Percentiles rank a stretch among this genome's conserved stretches.
Evolutionary conservation across 2,888 invertebrate species (phyloP).

Genomic region (Troides aeacus): DNA sequence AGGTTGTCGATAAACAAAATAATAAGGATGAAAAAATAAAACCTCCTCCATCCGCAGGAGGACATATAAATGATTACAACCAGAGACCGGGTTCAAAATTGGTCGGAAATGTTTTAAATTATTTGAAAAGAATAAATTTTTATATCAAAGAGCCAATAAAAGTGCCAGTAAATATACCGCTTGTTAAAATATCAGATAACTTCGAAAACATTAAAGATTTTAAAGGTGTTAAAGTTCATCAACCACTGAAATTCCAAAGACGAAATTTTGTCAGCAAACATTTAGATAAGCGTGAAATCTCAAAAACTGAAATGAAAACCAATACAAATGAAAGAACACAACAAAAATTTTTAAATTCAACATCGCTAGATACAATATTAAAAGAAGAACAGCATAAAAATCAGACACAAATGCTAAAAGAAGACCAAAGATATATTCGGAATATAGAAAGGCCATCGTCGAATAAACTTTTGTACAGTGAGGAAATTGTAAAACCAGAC

Average conservation of each 20-base stretch:
- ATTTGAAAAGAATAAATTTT: constrained; percentile 60
- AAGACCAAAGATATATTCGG: constrained; percentile 50
- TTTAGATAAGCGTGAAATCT: constrained; percentile 44
- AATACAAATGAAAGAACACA: neutral
- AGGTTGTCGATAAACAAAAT: constrained; percentile 18
- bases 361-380: constrained; percentile 33
- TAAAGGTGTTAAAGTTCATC: constrained; percentile 50
- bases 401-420: constrained; percentile 34
- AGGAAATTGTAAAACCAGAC: constrained; percentile 34
- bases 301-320: neutral
- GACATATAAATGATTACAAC: constrained; percentile 55
- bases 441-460: constrained; percentile 39
- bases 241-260: constrained; percentile 52
- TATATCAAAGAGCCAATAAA: constrained; percentile 49
- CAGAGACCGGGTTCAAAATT: constrained; percentile 68
- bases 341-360: constrained; percentile 1
- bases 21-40: constrained; percentile 34
- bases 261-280: constrained; percentile 49
- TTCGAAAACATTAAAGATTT: constrained; percentile 64
- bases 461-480: constrained; percentile 35
- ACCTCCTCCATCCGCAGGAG: constrained; percentile 52
- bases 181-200: constrained; percentile 55
- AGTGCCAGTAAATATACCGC: constrained; percentile 55
- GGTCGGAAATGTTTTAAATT: constrained; percentile 64
- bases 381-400: constrained; percentile 56